Conservation (phyloP, 2,797 vertebrate species). For the Myotis vivesi region DNA sequence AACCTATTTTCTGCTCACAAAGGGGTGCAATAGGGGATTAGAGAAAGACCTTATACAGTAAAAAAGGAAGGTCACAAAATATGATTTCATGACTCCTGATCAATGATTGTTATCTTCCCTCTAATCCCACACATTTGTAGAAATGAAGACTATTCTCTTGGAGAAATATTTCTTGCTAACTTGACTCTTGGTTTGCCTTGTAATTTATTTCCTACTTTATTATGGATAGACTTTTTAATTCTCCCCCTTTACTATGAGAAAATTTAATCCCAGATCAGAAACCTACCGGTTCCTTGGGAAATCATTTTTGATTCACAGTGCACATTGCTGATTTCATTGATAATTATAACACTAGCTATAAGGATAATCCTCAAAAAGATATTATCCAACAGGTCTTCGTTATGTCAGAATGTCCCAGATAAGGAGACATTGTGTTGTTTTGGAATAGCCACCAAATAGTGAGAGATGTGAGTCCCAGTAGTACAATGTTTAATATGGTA, state of each 20-base stretch:
- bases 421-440: not conserved
- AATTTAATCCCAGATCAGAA: conserved; percentile 37
- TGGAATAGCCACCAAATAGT: not conserved
- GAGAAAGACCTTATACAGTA: not conserved
- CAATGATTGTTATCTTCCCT: not conserved
- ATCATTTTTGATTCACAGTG: conserved; percentile 48
- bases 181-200: conserved; percentile 29
- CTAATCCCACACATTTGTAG: not conserved
- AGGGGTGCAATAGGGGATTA: not conserved
- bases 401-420: not conserved
- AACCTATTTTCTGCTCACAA: not conserved
- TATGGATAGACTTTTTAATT: conserved; percentile 53
- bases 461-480: not conserved
- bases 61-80: not conserved
- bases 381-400: conserved; percentile 42
- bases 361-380: conserved; percentile 38
- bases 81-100: not conserved
- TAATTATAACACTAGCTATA: conserved; percentile 30
- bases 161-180: conserved; percentile 40
- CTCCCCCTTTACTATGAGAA: not conserved
- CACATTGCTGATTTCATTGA: conserved; percentile 32
- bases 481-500: not conserved
- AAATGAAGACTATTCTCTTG: conserved; percentile 41
- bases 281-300: conserved; percentile 52
- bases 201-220: conserved; percentile 63